These are phyloP conservation scores for Physeter macrocephalus DNA, from an alignment of 2,113 vertebrate genomes.

Conservation along the genomic window DNA sequence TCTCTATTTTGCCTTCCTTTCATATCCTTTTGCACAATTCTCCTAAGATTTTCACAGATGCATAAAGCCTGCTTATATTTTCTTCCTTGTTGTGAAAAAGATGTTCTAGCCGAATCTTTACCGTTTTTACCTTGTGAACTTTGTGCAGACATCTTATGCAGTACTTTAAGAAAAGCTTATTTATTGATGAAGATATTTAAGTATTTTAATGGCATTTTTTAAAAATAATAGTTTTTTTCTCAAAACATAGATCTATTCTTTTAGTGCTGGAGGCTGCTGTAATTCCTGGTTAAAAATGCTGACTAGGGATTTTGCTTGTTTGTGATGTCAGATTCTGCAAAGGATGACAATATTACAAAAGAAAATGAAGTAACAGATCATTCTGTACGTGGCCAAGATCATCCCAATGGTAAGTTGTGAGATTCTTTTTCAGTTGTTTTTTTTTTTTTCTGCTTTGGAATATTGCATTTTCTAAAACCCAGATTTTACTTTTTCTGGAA, in stretches of 20 bases:
- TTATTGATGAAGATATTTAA: not conserved
- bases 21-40: not conserved
- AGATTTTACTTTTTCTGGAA: not conserved
- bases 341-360: slow-evolving; percentile 44
- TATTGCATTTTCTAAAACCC: not conserved
- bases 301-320: slow-evolving; percentile 51
- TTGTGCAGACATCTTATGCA: not conserved
- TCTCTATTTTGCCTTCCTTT: slow-evolving; percentile 18
- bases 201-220: not conserved
- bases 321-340: slow-evolving; percentile 70
- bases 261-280: not conserved
- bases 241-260: not conserved
- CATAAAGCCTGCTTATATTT: not conserved
- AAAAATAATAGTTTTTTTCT: not conserved
- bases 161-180: not conserved
- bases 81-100: not conserved
- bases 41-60: not conserved
- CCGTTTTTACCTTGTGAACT: not conserved
- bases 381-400: slow-evolving; percentile 65
- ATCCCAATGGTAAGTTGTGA: slow-evolving; percentile 71
- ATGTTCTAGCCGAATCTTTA: not conserved
- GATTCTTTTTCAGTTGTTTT: not conserved
- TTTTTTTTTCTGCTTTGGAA: not conserved
- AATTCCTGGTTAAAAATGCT: slow-evolving; percentile 10
- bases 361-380: slow-evolving; percentile 56